phyloP scores from a whole-genome alignment of 2,113 vertebrate genomes.

The Toxotes jaculatrix region DNA sequence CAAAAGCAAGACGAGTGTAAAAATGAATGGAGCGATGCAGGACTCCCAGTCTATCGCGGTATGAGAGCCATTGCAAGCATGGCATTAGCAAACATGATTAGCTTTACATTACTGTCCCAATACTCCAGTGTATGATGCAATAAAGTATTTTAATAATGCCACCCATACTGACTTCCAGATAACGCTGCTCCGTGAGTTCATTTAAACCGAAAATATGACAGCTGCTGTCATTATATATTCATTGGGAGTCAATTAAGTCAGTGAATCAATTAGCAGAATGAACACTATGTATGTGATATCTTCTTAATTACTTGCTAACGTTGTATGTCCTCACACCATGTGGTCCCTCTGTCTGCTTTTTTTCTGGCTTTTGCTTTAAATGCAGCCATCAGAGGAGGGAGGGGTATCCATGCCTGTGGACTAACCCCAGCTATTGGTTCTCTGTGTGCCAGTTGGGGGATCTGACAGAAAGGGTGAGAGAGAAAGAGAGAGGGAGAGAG shows the following conservation, averaged over 20 bases:
- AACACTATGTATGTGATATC: conserved; percentile 71
- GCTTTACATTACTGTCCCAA: conserved; percentile 53
- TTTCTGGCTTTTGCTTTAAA: not conserved
- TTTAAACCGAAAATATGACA: conserved; percentile 70
- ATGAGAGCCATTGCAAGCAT: conserved; percentile 32
- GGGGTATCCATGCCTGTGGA: conserved; percentile 18
- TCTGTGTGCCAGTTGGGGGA: conserved; percentile 23
- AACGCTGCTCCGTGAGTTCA: conserved; percentile 48
- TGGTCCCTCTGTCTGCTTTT: conserved; percentile 47
- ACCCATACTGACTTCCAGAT: conserved; percentile 47
- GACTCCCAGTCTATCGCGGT: conserved; percentile 10
- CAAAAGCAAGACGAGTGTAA: conserved; percentile 1
- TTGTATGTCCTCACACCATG: conserved; percentile 66
- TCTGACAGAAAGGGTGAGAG: conserved; percentile 1
- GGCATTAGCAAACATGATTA: conserved; percentile 50
- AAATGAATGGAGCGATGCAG: conserved; percentile 9
- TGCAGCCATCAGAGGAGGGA: conserved; percentile 22
- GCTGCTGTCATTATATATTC: conserved; percentile 77
- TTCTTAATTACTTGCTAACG: conserved; percentile 71
- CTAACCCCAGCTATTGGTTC: conserved; percentile 31
- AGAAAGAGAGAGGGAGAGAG: not conserved
- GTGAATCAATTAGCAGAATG: conserved; percentile 77
- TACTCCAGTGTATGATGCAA: conserved; percentile 43
- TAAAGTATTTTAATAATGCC: conserved; percentile 57
- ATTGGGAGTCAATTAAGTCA: conserved; percentile 77